Percentiles rank a stretch among this genome's conserved stretches.
phyloP scores from a whole-genome alignment of 2,113 vertebrate genomes.

The Zonotrichia leucophrys region DNA sequence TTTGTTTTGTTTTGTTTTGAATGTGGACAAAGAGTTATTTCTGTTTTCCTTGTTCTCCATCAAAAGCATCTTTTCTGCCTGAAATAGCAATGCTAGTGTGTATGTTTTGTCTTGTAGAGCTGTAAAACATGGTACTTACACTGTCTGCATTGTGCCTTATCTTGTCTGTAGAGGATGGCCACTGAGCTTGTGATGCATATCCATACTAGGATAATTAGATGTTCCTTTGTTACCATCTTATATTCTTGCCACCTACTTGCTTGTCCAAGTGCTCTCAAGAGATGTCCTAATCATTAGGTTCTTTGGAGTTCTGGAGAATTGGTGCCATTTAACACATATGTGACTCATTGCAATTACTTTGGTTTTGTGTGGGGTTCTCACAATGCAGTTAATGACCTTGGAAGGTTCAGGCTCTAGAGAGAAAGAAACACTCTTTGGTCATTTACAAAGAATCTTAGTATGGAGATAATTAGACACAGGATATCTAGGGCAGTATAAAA shows the following conservation, averaged over 20 bases:
- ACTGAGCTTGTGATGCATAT: neutral
- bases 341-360: neutral
- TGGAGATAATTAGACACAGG: neutral
- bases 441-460: neutral
- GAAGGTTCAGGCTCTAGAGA: neutral
- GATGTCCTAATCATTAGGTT: neutral
- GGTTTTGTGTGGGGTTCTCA: neutral
- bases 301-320: neutral
- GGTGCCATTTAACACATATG: neutral
- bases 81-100: neutral
- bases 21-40: neutral
- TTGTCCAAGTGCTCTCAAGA: slow-evolving; percentile 2
- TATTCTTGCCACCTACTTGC: neutral
- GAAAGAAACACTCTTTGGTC: neutral
- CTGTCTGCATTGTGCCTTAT: neutral
- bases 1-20: neutral
- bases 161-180: neutral
- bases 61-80: neutral
- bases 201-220: neutral
- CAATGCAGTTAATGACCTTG: neutral
- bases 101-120: neutral
- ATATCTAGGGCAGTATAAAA: neutral
- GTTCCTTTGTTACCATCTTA: neutral
- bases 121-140: neutral
- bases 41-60: neutral